Evolutionary conservation across 2,888 invertebrate species (phyloP).

Genomic region (Phymatocera aterrima): DNA sequence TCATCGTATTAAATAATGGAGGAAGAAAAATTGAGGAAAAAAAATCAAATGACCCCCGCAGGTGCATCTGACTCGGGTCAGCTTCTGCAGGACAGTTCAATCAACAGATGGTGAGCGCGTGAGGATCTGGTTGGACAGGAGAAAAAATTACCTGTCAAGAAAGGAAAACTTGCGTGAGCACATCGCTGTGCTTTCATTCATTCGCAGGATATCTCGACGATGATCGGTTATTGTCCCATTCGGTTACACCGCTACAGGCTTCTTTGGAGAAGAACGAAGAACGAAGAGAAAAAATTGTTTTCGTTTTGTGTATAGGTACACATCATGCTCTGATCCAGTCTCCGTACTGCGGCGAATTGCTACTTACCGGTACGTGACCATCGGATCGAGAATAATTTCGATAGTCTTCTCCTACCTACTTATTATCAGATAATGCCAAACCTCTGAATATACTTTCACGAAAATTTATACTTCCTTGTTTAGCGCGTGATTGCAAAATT

Average conservation of each 20-base stretch:
- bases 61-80: background rate
- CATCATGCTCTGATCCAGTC: background rate
- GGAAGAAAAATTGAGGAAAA: background rate
- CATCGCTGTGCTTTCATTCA: background rate
- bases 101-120: background rate
- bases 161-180: background rate
- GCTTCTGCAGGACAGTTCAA: background rate
- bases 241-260: background rate
- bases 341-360: background rate
- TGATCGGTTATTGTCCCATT: background rate
- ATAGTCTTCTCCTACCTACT: background rate
- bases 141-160: background rate
- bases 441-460: conserved; percentile 1
- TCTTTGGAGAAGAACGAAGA: background rate
- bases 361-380: background rate
- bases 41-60: background rate
- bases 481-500: background rate
- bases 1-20: background rate
- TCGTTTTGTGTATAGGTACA: background rate
- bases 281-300: background rate
- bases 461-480: conserved; percentile 1
- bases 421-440: background rate
- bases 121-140: background rate
- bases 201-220: background rate
- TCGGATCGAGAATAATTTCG: background rate